These are phyloP conservation scores for Poicephalus meyeri DNA, from an alignment of 2,113 vertebrate species.

Conservation along the genomic window DNA sequence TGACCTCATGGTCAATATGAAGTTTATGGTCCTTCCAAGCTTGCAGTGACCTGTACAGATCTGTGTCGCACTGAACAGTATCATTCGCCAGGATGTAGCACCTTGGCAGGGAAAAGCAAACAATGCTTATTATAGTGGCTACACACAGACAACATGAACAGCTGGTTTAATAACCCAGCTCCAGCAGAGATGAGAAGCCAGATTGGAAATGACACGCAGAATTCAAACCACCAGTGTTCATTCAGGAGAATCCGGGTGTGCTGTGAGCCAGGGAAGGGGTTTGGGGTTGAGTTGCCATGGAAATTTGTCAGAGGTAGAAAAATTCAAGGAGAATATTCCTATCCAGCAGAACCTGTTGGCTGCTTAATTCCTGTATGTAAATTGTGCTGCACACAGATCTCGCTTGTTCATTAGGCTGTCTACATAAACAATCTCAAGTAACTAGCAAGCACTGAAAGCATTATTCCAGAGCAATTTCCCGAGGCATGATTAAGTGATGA, in stretches of 20 bases:
- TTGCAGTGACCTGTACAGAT: constrained; percentile 92
- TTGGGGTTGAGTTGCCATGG: not conserved
- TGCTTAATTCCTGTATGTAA: not conserved
- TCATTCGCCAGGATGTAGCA: constrained; percentile 96
- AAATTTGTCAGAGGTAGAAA: not conserved
- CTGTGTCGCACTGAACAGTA: constrained; percentile 90
- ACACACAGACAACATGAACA: not conserved
- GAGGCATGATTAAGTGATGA: not conserved
- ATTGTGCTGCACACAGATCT: not conserved
- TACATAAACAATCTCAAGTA: not conserved
- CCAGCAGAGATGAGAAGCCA: not conserved
- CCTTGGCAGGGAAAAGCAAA: constrained; percentile 65
- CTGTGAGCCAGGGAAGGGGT: not conserved
- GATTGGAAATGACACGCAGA: not conserved
- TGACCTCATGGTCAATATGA: constrained; percentile 95
- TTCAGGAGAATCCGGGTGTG: not conserved
- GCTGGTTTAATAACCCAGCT: not conserved
- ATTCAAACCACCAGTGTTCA: not conserved
- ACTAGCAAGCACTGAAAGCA: not conserved
- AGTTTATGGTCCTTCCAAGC: constrained; percentile 98
- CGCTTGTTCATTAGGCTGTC: not conserved
- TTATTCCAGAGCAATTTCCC: constrained; percentile 5
- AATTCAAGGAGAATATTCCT: not conserved
- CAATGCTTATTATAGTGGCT: not conserved
- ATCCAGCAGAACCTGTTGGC: not conserved